Evolutionary conservation across 2,797 vertebrate species (phyloP).

Genomic region (Mus caroli): DNA sequence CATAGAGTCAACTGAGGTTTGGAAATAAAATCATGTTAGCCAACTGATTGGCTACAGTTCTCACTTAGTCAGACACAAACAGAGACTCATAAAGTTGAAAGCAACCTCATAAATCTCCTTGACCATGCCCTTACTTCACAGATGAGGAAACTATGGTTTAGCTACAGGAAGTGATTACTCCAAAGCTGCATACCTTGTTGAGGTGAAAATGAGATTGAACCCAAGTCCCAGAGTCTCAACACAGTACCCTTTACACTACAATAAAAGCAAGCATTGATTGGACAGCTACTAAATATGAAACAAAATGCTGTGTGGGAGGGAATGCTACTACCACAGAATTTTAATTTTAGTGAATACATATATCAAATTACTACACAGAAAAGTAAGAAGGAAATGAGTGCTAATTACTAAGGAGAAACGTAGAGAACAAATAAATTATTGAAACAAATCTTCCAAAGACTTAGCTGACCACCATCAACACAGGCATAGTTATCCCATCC

Average conservation of each 20-base stretch:
- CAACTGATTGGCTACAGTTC: constrained; percentile 60
- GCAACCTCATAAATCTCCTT: constrained; percentile 44
- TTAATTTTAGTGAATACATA: constrained; percentile 6
- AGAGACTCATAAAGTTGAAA: constrained; percentile 65
- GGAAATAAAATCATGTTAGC: constrained; percentile 63
- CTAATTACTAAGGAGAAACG: not conserved
- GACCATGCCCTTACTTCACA: constrained; percentile 50
- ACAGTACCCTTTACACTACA: not conserved
- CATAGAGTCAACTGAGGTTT: constrained; percentile 38
- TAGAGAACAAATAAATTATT: not conserved
- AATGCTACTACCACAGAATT: not conserved
- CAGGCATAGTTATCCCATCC: not conserved
- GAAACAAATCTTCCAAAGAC: not conserved
- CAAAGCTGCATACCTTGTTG: not conserved
- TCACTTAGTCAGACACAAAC: constrained; percentile 71
- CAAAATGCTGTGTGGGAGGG: not conserved
- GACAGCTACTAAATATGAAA: not conserved
- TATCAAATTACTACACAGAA: constrained; percentile 17
- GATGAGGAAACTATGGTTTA: constrained; percentile 52
- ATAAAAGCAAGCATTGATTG: constrained; percentile 10
- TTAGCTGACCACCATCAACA: not conserved
- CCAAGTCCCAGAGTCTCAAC: not conserved
- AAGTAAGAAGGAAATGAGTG: constrained; percentile 25
- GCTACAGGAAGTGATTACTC: constrained; percentile 27
- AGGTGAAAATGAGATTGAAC: constrained; percentile 17